Percentiles rank a stretch among this genome's conserved stretches.
phyloP scores from a whole-genome alignment of 2,797 vertebrate species.

The Helostoma temminkii region DNA sequence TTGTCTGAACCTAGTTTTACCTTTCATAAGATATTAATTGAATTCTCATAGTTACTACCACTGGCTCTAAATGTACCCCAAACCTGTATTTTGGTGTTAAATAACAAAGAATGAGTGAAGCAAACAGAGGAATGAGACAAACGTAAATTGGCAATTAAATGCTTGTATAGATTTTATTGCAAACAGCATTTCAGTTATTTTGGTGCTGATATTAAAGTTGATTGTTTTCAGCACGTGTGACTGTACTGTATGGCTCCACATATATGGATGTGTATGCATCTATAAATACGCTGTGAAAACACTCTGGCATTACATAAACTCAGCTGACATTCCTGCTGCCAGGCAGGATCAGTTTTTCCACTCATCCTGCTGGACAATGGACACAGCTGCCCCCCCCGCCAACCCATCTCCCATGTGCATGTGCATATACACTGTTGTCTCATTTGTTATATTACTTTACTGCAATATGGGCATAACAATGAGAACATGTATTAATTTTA shows the following conservation, averaged over 20 bases:
- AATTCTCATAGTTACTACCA: not conserved
- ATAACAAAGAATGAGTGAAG: not conserved
- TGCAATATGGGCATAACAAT: not conserved
- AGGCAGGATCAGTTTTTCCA: conserved; percentile 81
- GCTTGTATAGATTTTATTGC: no score
- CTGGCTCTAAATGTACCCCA: not conserved
- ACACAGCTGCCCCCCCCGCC: conserved; percentile 61
- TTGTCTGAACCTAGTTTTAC: conserved; percentile 3
- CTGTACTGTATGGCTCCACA: conserved; percentile 18
- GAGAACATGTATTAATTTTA: not conserved
- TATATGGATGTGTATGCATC: conserved; percentile 44
- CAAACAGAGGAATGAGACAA: not conserved
- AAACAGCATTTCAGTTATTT: not conserved
- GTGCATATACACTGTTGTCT: conserved; percentile 4
- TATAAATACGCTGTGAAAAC: conserved; percentile 80
- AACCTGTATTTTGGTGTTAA: conserved; percentile 41
- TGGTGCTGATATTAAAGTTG: not conserved
- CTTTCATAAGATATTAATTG: not conserved
- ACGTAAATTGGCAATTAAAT: not conserved
- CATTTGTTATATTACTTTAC: not conserved
- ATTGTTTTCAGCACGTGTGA: not conserved
- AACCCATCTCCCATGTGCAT: conserved; percentile 14
- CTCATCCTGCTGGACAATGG: conserved; percentile 68
- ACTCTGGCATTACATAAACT: conserved; percentile 69
- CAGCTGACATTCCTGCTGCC: conserved; percentile 75